Percentiles rank a stretch among this genome's conserved stretches.
phyloP scores from a whole-genome alignment of 2,888 invertebrate species.

The Coleophora deauratella region DNA sequence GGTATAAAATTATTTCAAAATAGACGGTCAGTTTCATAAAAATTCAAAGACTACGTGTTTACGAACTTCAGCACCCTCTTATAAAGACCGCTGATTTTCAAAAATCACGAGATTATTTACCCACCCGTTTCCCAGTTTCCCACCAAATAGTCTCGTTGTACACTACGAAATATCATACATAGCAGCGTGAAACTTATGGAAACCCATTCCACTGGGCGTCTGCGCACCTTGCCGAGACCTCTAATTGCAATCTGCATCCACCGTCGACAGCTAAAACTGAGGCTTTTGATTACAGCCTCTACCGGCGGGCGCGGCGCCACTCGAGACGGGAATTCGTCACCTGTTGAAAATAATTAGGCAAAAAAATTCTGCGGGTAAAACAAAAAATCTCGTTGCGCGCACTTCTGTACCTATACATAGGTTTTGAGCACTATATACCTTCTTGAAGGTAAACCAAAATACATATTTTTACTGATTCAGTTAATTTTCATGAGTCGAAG shows the following conservation, averaged over 20 bases:
- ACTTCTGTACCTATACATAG: slow-evolving; percentile 18
- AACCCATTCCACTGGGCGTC: neutral
- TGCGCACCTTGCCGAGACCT: slow-evolving; percentile 43
- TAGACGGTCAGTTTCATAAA: no score
- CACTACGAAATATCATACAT: neutral
- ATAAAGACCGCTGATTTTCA: no score
- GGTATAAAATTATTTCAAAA: no score
- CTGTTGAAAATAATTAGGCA: slow-evolving; percentile 75
- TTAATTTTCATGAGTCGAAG: no score
- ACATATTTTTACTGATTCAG: no score
- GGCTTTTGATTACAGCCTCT: slow-evolving; percentile 40
- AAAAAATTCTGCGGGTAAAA: slow-evolving; percentile 66
- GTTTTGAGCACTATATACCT: no score
- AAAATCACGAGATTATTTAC: no score
- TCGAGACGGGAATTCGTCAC: slow-evolving; percentile 70
- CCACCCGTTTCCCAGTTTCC: neutral
- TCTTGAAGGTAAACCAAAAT: no score
- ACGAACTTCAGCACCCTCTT: no score
- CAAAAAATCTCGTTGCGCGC: slow-evolving; percentile 62
- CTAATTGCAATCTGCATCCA: slow-evolving; percentile 62
- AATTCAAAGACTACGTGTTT: no score
- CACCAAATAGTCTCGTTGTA: neutral
- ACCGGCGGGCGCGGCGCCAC: slow-evolving; percentile 53
- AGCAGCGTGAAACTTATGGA: neutral
- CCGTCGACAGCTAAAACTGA: slow-evolving; percentile 54